Percentiles rank a stretch among this genome's conserved stretches.
Evolutionary conservation across 2,113 vertebrate genomes (phyloP).

Genomic region (Anarhynchus alexandrinus): DNA sequence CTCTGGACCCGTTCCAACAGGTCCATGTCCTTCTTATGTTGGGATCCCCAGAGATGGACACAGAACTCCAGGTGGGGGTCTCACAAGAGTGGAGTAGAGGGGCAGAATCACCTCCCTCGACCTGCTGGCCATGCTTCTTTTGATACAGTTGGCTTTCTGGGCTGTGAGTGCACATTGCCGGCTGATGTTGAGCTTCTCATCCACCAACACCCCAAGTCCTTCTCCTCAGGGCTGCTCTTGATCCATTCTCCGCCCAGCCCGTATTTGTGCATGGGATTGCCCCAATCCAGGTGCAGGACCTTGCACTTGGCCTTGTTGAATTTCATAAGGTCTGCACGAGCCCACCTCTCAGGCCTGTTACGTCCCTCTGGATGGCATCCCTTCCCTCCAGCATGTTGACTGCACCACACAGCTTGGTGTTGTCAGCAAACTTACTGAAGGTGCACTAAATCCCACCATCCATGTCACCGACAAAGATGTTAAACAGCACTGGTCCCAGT

Average conservation of each 20-base stretch:
- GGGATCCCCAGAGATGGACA: too few species aligned
- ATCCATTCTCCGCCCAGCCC: neutral
- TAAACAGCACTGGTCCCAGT: neutral
- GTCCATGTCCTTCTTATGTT: too few species aligned
- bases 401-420: neutral
- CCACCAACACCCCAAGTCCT: neutral
- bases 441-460: neutral
- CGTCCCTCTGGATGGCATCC: neutral
- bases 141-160: too few species aligned
- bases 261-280: neutral
- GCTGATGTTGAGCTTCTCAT: neutral
- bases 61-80: too few species aligned
- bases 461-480: neutral
- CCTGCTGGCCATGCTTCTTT: too few species aligned
- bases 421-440: neutral
- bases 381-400: neutral
- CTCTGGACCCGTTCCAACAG: too few species aligned
- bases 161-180: too few species aligned
- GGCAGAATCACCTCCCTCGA: too few species aligned
- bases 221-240: too few species aligned
- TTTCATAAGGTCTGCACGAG: neutral
- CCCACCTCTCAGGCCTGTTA: neutral
- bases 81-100: too few species aligned
- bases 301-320: neutral
- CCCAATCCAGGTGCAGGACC: neutral